Conservation (phyloP, 2,797 vertebrate genomes). For the Anguilla marmorata region DNA sequence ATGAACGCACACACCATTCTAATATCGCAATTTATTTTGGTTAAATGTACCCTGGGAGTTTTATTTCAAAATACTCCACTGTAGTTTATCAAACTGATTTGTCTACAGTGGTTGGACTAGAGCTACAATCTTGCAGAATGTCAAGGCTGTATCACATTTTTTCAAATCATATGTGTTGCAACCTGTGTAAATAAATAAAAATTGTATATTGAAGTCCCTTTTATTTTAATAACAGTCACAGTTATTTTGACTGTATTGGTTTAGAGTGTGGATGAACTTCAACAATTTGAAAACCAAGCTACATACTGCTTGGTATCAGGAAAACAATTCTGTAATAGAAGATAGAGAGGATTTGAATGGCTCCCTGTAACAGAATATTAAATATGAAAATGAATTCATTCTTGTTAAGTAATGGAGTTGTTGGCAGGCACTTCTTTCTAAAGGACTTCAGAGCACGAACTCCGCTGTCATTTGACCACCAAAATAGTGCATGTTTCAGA, state of each 20-base stretch:
- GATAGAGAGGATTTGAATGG: not conserved
- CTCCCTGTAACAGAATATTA: not conserved
- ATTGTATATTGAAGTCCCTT: not conserved
- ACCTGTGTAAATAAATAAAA: not conserved
- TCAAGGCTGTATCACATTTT: not conserved
- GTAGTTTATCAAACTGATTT: not conserved
- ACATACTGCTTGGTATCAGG: not conserved
- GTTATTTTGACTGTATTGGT: slow-evolving; percentile 2
- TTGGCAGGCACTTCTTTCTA: not conserved
- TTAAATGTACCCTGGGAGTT: not conserved
- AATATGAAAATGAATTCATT: not conserved
- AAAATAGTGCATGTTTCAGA: not conserved
- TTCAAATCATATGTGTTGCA: not conserved
- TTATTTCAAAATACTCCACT: not conserved
- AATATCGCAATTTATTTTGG: not conserved
- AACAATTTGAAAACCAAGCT: not conserved
- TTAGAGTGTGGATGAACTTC: not conserved
- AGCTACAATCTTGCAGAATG: not conserved
- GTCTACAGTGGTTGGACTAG: not conserved
- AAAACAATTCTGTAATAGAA: not conserved
- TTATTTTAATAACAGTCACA: slow-evolving; percentile 3
- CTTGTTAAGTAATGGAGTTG: not conserved
- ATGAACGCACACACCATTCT: not conserved
- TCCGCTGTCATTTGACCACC: not conserved
- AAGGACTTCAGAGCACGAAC: not conserved